Conservation (phyloP, 2,797 vertebrate genomes). For the Aythya fuligula region DNA sequence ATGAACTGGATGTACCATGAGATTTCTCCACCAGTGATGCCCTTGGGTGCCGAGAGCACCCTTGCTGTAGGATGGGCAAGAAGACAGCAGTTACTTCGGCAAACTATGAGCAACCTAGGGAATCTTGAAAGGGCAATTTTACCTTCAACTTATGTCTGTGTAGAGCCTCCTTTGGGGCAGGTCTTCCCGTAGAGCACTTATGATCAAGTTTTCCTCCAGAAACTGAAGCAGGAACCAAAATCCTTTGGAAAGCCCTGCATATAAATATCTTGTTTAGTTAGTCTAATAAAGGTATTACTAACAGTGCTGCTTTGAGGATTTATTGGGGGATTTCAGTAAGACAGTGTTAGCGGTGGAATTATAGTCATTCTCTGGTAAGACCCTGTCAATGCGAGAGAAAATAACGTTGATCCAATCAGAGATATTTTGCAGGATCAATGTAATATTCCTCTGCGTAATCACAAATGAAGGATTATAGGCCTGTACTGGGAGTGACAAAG, state of each 20-base stretch:
- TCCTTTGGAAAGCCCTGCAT: conserved; percentile 44
- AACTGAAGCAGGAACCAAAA: conserved; percentile 25
- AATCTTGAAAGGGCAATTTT: not conserved
- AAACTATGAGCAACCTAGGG: not conserved
- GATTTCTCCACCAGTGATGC: not conserved
- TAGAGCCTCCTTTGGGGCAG: not conserved
- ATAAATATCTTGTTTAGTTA: conserved; percentile 77
- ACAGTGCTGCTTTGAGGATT: conserved; percentile 79
- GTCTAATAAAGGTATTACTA: conserved; percentile 76
- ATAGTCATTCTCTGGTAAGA: conserved; percentile 70
- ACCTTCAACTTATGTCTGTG: not conserved
- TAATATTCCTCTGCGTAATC: conserved; percentile 71
- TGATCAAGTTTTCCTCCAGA: conserved; percentile 9
- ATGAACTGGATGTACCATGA: rapidly evolving
- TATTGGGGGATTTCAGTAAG: conserved; percentile 79
- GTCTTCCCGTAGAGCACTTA: not conserved
- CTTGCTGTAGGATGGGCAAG: not conserved
- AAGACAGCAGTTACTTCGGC: not conserved
- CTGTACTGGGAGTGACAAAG: conserved; percentile 41
- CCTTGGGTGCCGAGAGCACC: not conserved
- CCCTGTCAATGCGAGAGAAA: conserved; percentile 71
- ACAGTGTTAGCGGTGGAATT: conserved; percentile 76
- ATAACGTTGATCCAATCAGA: conserved; percentile 75
- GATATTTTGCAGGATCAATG: conserved; percentile 73
- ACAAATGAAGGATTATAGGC: conserved; percentile 57